Base-by-base conservation (phyloP, 2,113 vertebrate species). In the Gymnarchus niloticus region DNA sequence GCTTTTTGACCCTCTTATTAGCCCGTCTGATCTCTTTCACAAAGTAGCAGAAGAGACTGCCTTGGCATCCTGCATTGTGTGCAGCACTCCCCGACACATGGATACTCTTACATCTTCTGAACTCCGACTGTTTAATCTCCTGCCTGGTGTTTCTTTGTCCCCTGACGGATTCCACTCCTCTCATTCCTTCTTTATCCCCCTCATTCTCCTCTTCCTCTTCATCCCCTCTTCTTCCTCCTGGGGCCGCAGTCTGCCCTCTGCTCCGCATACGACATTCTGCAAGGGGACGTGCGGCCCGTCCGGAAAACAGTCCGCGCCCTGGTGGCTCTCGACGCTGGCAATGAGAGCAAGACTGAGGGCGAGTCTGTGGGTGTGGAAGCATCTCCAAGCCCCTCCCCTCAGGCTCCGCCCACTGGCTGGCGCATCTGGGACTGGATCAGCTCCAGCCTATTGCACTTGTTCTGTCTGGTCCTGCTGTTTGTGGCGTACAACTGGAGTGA, bases 261-360 rank as follows among this genome's bases (percentile, higher is more conserved):
- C 94, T 97, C 97, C 91, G 94, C 97, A 86, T 97, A 94, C 91
- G 97, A 98, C 95, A 95, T 99, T 95, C 96, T 95, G 93, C 97
- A 97, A 92, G 95, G 95, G 92, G 96, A 96, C 90, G 95, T 98
- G 91, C 96, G 91, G 92, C 96, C 95, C 77, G 92, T 97, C 90
- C 91, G 93, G 91, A 91, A 92, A 93, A 95, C 96, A 85, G 96
- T 98, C 91, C 93, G 93, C 89, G 91, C 94, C 88, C 95, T 99
- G 94, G 89, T 92, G 86, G 89, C 93, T 93, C 89, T 94, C 93
- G 96, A 96, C 57, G 37, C 85, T 28, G 37, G 92, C 73, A 33
- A 49, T 17, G 51, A 83, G 89, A 91, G 46, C 7, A 93, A 92
- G 91, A 87, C 87, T 6, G 88, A 19, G 33, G 25, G 77, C 25